Conservation (phyloP, 2,113 vertebrate genomes). For the Platichthys flesus region DNA sequence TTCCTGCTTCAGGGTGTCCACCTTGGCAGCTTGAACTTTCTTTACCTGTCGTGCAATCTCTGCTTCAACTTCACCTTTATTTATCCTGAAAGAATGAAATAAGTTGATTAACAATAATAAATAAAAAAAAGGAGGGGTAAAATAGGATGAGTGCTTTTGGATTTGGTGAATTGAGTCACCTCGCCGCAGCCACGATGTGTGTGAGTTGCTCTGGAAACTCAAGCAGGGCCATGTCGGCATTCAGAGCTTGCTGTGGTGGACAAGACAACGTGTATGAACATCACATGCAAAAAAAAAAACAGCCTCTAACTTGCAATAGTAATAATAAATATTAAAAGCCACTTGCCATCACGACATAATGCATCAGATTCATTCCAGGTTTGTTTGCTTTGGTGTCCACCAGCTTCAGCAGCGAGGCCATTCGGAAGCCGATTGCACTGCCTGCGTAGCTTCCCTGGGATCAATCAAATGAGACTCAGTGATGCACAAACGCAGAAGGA, state of each 20-base stretch:
- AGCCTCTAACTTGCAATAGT: neutral
- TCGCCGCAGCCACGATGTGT: conserved; percentile 75
- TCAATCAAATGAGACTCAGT: conserved; percentile 1
- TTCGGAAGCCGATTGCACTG: conserved; percentile 83
- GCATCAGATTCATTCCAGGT: conserved; percentile 87
- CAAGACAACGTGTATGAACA: neutral
- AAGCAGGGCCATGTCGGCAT: conserved; percentile 74
- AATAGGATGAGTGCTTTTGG: neutral
- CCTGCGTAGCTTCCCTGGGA: conserved; percentile 83
- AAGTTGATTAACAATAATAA: neutral
- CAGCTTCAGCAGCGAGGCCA: conserved; percentile 83
- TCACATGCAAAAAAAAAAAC: neutral
- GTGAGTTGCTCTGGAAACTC: conserved; percentile 77
- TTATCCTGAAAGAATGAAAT: conserved; percentile 61
- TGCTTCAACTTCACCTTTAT: conserved; percentile 78
- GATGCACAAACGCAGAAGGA: neutral
- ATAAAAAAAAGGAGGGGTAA: neutral
- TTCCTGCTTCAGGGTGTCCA: conserved; percentile 67
- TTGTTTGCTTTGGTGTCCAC: conserved; percentile 86
- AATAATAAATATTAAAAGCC: too few species aligned
- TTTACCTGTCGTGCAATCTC: conserved; percentile 74
- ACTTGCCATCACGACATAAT: conserved; percentile 85
- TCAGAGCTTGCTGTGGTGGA: conserved; percentile 79
- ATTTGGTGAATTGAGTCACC: conserved; percentile 52
- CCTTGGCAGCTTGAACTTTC: conserved; percentile 69